Base-by-base conservation (phyloP, 2,888 invertebrate genomes). In the Plusia festucae region DNA sequence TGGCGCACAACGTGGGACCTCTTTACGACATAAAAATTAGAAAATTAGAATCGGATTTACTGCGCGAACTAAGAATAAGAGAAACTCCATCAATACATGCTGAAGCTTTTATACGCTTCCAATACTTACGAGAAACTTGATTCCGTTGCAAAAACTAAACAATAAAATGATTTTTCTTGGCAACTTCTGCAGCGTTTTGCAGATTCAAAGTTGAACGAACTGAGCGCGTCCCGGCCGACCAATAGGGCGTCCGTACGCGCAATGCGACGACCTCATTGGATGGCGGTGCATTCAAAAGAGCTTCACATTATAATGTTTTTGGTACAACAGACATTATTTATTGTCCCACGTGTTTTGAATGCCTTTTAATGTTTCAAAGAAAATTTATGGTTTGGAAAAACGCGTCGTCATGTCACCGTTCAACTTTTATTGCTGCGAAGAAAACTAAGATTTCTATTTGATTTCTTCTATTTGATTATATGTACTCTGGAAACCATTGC, bases 221-320 rank as follows among this genome's bases (percentile, higher is more conserved):
- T 79, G 75, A 73, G 82, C 78, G 78, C 64, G 78, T 81, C 79
- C 81, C 80, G 75, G 77, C 73, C 80, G 78, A 82, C 87, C 87
- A 88, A 87, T 86, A 73, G 82, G 78, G 81, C 62, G 72, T 76
- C 77, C 73, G 83, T 73, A 87, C 92, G 92, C 93, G 93, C 93
- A 93, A 84, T 93, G 93, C 93, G 93, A 86, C 90, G 93, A 87
- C 92, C 92, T 83, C 88, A 86, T 90, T 91, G 90, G 87, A 76
- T 73, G 82, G 72, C 72, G 69, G 75, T 85, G 85, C 85, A 87
- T 84, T 80, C 76, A 79, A 78, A 81, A 77, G 77, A 78, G 68
- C 66, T 76, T 72, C 73, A 79, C 78, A 78, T 76, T n/a, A 70
- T 79, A 71, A 79, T 70, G 73, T 80, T 84, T 83, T 83, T 77